Base-by-base conservation (phyloP, 2,888 invertebrate genomes). In the Xanthorhoe spadicearia region DNA sequence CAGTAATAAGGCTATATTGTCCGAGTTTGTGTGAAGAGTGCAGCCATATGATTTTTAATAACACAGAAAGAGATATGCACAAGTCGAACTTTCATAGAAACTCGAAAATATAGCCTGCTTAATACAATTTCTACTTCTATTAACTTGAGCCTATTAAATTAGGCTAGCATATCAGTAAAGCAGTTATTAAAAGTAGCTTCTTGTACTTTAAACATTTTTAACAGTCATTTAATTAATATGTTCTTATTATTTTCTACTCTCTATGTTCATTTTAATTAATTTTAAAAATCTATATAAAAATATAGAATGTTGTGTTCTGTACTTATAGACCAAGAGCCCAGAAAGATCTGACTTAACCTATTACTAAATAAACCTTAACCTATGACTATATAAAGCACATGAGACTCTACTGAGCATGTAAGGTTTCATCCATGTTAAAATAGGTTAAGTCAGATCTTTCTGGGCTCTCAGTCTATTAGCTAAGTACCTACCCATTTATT, bases 101-200 rank as follows among this genome's bases (percentile, higher is more conserved):
- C 13, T 43, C 13, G 38, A 13, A 10, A 13, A 43, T 43, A 10
- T 43, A 43, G 38, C 38, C 38, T 13, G 3, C 13, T 57, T 57
- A 32, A 4, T 32, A 23, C 28, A 23, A 59, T n/a, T 52, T 53
- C 18, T 56, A 43, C 56, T 67, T 67, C 51, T 59, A 59, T 55
- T 46, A 55, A 60, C 63, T 63, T 60, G 38, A 13, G 4, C 38
- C 38, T 8, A 38, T 10, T 38, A 38, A 43, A 43, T 5, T 6
- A 32, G 13, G 38, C 13, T 13, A 2, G 38, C 13, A 43, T 38
- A 10, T 8, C 10, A 38, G 4, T 43, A 43, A 3, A 6, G 17
- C 46, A 57, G 57, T 48, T 49, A 17, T 7, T 49, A 57, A 49
- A 57, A 28, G 48, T 57, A 17, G 32, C 15, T 23, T 48, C 48